Evolutionary conservation across 2,888 invertebrate species (phyloP).

Genomic region (Sminthurides aquaticus): DNA sequence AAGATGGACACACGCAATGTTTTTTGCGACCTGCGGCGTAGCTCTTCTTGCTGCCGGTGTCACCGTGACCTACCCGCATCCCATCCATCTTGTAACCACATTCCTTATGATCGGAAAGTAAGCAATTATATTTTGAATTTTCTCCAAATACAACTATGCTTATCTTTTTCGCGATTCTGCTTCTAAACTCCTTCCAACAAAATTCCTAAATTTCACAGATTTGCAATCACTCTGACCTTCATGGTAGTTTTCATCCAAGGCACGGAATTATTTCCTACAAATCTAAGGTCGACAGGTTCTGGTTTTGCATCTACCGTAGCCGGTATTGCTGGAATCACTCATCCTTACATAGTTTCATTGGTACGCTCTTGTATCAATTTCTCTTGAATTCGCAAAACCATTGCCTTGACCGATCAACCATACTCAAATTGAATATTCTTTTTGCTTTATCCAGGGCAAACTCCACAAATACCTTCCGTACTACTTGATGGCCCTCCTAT

Average conservation of each 20-base stretch:
- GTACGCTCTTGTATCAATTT: constrained; percentile 48
- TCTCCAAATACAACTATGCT: too few relatives aligned
- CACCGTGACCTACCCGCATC: neutral
- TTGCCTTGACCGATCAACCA: too few relatives aligned
- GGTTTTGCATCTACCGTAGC: constrained; percentile 55
- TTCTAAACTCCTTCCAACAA: too few relatives aligned
- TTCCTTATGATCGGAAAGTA: constrained; percentile 23
- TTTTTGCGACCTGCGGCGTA: constrained; percentile 46
- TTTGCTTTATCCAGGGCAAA: constrained; percentile 29
- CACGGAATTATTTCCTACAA: constrained; percentile 61
- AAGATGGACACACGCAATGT: constrained; percentile 51
- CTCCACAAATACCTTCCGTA: constrained; percentile 29
- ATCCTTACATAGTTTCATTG: constrained; percentile 57
- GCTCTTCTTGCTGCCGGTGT: constrained; percentile 30
- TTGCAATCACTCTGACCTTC: constrained; percentile 51
- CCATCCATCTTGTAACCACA: constrained; percentile 6
- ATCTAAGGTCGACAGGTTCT: constrained; percentile 58
- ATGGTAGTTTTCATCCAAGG: constrained; percentile 56
- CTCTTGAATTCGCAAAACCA: too few relatives aligned
- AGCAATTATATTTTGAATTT: neutral
- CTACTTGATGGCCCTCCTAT: constrained; percentile 20
- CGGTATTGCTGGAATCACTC: constrained; percentile 53
- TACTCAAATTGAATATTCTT: too few relatives aligned
- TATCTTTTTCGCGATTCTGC: too few relatives aligned
- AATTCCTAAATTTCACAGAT: constrained; percentile 18